A percentile compares a stretch with the other conserved stretches of the same genome.
Evolutionary conservation across 2,113 vertebrate genomes (phyloP).

Genomic region (Rana temporaria): DNA sequence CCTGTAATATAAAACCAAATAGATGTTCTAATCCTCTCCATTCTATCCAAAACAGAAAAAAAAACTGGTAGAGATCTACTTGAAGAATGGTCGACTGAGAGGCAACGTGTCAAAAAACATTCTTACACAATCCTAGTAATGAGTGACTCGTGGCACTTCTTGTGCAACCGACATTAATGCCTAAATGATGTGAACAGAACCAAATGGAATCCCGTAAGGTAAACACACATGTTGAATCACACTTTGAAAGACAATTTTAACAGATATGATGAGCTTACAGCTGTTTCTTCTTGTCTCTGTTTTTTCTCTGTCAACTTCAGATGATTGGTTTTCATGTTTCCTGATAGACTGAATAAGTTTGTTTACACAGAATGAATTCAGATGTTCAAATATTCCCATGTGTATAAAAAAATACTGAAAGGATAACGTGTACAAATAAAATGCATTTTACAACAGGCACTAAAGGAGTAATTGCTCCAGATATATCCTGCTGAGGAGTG

Average conservation of each 20-base stretch:
- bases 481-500: too few relatives aligned
- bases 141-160: constrained; percentile 1
- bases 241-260: constrained; percentile 9
- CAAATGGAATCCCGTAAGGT: neutral
- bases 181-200: neutral
- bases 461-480: neutral
- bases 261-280: constrained; percentile 19
- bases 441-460: neutral
- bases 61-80: too few relatives aligned
- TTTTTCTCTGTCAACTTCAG: constrained; percentile 23
- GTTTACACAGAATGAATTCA: constrained; percentile 9
- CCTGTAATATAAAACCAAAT: too few relatives aligned
- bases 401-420: constrained; percentile 7
- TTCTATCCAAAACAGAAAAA: too few relatives aligned
- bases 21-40: too few relatives aligned
- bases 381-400: constrained; percentile 26
- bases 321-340: constrained; percentile 44
- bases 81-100: too few relatives aligned
- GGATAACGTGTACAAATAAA: neutral
- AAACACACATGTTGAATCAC: constrained; percentile 38
- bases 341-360: constrained; percentile 31
- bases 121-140: constrained; percentile 3
- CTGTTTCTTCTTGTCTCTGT: constrained; percentile 23
- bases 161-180: neutral
- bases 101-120: neutral